A percentile compares a stretch with the other conserved stretches of the same genome.
Evolutionary conservation across 1,140 invertebrate genomes (phyloP).

Genomic region (Diuraphis noxia): DNA sequence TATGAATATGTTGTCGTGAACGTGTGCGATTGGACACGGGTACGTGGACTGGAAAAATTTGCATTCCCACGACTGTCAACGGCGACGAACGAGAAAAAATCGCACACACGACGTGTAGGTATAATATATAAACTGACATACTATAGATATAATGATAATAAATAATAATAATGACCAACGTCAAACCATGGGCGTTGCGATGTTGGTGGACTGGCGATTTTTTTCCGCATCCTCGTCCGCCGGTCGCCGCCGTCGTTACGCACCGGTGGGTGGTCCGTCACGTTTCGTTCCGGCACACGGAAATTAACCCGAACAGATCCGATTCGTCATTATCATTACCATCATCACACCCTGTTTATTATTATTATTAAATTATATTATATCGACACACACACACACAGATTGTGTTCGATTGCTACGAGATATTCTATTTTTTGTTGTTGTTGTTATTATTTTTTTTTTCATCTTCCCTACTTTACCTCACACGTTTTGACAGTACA

Average conservation of each 20-base stretch:
- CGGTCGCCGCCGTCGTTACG: slow-evolving; percentile 29
- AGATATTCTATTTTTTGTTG: not conserved
- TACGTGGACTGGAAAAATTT: slow-evolving; percentile 34
- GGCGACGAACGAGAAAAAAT: slow-evolving; percentile 11
- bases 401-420: not conserved
- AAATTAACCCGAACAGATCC: slow-evolving; percentile 54
- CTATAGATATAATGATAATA: not conserved
- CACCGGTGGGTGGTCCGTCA: slow-evolving; percentile 53
- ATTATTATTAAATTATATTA: slow-evolving; percentile 49
- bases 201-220: slow-evolving; percentile 4
- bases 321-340: slow-evolving; percentile 53
- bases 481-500: not conserved
- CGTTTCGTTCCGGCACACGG: slow-evolving; percentile 53
- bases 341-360: slow-evolving; percentile 48
- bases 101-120: not conserved
- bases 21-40: slow-evolving; percentile 38
- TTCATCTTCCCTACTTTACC: not conserved
- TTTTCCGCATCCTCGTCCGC: not conserved
- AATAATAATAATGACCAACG: not conserved
- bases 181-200: no score
- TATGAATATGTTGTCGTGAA: not conserved
- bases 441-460: not conserved
- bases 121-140: not conserved
- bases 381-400: slow-evolving; percentile 11
- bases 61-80: slow-evolving; percentile 44